These are phyloP conservation scores for Sarcophaga bullata DNA, from an alignment of 1,140 invertebrate genomes.

Conservation along the genomic window DNA sequence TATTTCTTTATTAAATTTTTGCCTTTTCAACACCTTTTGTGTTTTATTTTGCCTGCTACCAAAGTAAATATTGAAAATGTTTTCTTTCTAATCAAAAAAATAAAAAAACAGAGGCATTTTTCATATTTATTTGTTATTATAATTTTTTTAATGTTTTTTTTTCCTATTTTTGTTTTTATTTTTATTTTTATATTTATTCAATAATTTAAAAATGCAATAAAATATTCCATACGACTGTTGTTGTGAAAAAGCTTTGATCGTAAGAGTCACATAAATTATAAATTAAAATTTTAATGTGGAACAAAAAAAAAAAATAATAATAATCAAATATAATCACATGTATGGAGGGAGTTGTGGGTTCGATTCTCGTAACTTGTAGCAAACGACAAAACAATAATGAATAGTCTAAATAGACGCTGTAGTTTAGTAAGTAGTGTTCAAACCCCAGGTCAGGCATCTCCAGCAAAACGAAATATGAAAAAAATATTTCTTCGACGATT, in stretches of 20 bases:
- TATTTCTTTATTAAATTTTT: background rate
- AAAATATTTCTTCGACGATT: too few species aligned
- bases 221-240: background rate
- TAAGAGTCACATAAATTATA: background rate
- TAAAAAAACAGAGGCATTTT: background rate
- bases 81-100: too few species aligned
- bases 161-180: background rate
- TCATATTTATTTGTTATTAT: background rate
- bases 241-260: slow-evolving; percentile 3
- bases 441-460: too few species aligned
- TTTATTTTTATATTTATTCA: background rate
- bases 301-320: too few species aligned
- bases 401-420: too few species aligned
- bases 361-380: too few species aligned
- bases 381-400: too few species aligned
- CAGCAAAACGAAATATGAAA: too few species aligned
- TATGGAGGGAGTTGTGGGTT: too few species aligned
- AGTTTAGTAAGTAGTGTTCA: too few species aligned
- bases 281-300: background rate
- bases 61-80: background rate
- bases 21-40: background rate
- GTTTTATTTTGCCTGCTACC: background rate
- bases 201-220: background rate
- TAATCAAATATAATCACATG: too few species aligned
- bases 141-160: background rate